phyloP scores from a whole-genome alignment of 35 echinoderm and acorn worm species.

The Stichopus chloronotus region DNA sequence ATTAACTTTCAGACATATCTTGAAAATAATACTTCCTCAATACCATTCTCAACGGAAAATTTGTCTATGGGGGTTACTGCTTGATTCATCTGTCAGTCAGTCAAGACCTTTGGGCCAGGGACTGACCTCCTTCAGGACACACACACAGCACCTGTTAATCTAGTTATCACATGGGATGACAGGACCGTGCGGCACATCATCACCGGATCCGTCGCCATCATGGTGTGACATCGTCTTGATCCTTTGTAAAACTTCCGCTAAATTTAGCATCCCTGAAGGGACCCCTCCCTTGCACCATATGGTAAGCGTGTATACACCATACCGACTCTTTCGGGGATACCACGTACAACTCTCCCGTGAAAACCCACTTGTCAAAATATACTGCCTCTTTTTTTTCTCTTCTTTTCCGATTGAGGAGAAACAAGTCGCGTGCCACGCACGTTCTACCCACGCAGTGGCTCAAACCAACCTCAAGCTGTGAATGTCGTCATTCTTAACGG shows the following conservation, averaged over 20 bases:
- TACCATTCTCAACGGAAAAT: not conserved
- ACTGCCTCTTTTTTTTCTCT: not conserved
- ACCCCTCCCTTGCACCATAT: conserved; percentile 1
- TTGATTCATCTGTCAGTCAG: not conserved
- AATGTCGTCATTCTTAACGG: not conserved
- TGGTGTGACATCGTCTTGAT: not conserved
- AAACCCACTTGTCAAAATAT: conserved; percentile 4
- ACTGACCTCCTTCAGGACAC: conserved; percentile 21
- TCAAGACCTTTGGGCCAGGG: not conserved
- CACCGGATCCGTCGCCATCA: not conserved
- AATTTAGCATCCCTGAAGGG: not conserved
- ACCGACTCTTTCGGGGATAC: not conserved
- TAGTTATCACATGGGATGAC: conserved; percentile 17
- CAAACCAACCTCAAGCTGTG: not conserved
- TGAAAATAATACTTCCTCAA: not conserved
- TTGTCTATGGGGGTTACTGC: not conserved
- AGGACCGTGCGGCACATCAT: not conserved
- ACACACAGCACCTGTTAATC: conserved; percentile 25
- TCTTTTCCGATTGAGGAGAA: not conserved
- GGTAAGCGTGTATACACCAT: not conserved
- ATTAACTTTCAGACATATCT: not conserved
- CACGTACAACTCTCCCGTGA: not conserved
- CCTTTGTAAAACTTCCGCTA: conserved; percentile 7
- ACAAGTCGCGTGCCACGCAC: conserved; percentile 43
- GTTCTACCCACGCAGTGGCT: not conserved